Evolutionary conservation across 2,888 invertebrate species (phyloP).

Genomic region (Drosophila rellima): DNA sequence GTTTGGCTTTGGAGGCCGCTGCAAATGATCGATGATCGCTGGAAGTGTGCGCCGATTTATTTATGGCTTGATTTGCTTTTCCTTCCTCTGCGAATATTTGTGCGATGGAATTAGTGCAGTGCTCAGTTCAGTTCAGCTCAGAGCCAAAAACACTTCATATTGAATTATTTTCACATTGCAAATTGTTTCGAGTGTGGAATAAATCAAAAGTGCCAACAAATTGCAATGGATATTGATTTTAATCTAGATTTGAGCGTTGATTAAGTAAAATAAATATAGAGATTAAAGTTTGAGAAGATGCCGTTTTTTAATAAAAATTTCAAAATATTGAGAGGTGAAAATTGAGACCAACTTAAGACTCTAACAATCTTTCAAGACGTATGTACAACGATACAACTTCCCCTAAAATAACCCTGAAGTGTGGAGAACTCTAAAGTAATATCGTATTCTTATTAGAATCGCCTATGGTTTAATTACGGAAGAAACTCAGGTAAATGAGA

Average conservation of each 20-base stretch:
- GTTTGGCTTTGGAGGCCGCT: conserved; percentile 38
- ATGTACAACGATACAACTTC: not conserved
- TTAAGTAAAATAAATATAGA: conserved; percentile 6
- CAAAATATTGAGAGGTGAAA: not conserved
- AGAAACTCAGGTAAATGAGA: conserved; percentile 40
- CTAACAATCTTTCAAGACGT: not conserved
- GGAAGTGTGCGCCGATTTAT: conserved; percentile 79
- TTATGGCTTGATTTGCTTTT: conserved; percentile 76
- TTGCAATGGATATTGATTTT: conserved; percentile 47
- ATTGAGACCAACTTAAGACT: too few relatives aligned
- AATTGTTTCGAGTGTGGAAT: conserved; percentile 39
- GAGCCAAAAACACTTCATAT: conserved; percentile 43
- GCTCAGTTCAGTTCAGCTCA: conserved; percentile 32
- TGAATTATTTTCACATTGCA: conserved; percentile 56
- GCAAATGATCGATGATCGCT: conserved; percentile 80
- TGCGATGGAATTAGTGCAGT: conserved; percentile 60
- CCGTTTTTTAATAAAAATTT: not conserved
- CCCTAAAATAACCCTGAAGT: not conserved
- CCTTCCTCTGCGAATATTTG: conserved; percentile 35
- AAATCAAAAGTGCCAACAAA: conserved; percentile 63
- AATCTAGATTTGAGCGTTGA: conserved; percentile 24
- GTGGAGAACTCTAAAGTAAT: conserved; percentile 11
- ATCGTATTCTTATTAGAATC: conserved; percentile 54
- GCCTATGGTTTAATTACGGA: not conserved
- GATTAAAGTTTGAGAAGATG: not conserved